Base-by-base conservation (phyloP, 2,113 vertebrate genomes). In the Gymnobelideus leadbeateri region DNA sequence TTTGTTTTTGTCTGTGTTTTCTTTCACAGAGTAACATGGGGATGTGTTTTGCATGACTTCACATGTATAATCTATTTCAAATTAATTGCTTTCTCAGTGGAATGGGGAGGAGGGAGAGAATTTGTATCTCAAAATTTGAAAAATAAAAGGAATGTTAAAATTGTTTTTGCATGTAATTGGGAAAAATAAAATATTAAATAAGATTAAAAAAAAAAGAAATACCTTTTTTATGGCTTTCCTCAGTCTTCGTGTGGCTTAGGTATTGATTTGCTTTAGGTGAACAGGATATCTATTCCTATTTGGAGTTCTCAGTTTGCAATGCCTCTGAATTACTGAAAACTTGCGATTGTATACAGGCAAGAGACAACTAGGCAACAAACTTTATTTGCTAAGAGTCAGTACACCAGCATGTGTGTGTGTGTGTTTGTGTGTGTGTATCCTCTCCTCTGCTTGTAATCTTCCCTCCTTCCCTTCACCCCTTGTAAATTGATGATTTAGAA, bases 251-350 rank as follows among this genome's bases (percentile, higher is more conserved):
- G 14, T 26, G 25, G 25, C 89, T 47, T 50, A 50, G n/a, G 50
- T 7, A 26, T 50, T 50, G 25, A 61, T 94, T 90, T 96, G 89
- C 94, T 95, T 92, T 54, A 1, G 68, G 68, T 95, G 61, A 95
- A 49, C 3, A 21, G 93, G 92, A 95, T 51, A 93, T 91, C 89
- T 89, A 37, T 43, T 95, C 94, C 47, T 90, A 12, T 90, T 90
- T 50, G 96, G 89, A 47, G 46, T 96, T 91, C 89, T 92, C 55
- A 55, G 51, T 89, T 92, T 94, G 89, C 12, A n/a, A 46, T 51
- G 94, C 93, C 93, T 97, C 96, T 94, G 96, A 97, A 95, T 94
- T 5, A 93, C 55, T 95, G n/a, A 93, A 97, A 84, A 55, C 54
- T 90, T 77, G 96, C 93, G 93, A 94, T 24, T 92, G 51, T 94